Base-by-base conservation (phyloP, 1,140 invertebrate genomes). In the Meloidogyne floridensis region DNA sequence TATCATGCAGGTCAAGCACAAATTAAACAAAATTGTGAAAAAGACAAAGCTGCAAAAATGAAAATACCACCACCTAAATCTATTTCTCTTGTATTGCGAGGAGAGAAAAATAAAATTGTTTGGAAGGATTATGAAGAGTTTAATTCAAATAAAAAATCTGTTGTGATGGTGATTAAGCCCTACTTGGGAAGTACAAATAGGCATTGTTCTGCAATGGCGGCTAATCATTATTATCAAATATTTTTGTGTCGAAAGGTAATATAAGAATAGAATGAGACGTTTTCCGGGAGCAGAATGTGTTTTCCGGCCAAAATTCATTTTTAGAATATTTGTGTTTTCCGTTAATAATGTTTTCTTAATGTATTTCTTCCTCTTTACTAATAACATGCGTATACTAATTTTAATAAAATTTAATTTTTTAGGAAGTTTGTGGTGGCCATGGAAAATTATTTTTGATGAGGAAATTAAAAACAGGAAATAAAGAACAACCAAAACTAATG, bases 201-300 rank as follows among this genome's bases (percentile, higher is more conserved):
- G 59, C 59, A 65, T n/a, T 65, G 59, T 65, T n/a, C 15, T n/a
- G 15, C n/a, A n/a, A 6, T 13, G 15, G 59, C n/a, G 5, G n/a
- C 15, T n/a, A 65, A 65, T 65, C 59, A 65, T 65, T 65, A n/a
- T 65, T 65, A 65, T 65, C 59, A 65, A 65, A 65, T 65, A 65
- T 65, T 65, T 65, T 65, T 65, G 15, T 65, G 59, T 8, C 59
- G n/a, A n/a, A 65, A 65, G 59, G 59, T 65, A 65, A 65, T 59
- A 54, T 65, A n/a, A 7, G n/a, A n/a, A n/a, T 65, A 65, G n/a
- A 65, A 47, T 6, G 47, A 47, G 47, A 47, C 47, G 7, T 6
- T 47, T 47, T 47, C 7, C 7, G 47, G 32, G 32, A 32, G 32
- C 32, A 32, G 32, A 32, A 32, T 32, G 0, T 47, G 7, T 47